Evolutionary conservation across 2,113 vertebrate genomes (phyloP).

Genomic region (Suncus etruscus): DNA sequence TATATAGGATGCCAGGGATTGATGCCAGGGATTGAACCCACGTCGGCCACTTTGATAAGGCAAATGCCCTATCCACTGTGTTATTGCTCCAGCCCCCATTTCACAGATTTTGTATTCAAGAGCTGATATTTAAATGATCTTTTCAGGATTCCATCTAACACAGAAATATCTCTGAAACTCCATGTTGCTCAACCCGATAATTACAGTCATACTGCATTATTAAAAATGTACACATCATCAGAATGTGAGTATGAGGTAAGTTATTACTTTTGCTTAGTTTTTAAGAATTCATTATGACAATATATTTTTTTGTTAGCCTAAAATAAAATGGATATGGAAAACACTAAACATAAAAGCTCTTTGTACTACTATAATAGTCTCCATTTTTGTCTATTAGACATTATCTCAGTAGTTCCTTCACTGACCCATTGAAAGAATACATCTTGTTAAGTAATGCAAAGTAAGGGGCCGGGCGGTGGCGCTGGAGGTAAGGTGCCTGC

Average conservation of each 20-base stretch:
- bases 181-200: constrained; percentile 92
- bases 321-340: neutral
- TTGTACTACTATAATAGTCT: constrained; percentile 18
- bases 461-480: neutral
- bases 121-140: constrained; percentile 47
- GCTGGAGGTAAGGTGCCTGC: too few relatives aligned
- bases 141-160: constrained; percentile 87
- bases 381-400: neutral
- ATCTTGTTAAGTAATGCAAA: neutral
- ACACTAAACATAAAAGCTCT: neutral
- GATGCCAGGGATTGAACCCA: too few relatives aligned
- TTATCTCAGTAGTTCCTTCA: neutral
- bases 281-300: constrained; percentile 26
- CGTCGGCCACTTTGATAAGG: too few relatives aligned
- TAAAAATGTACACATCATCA: constrained; percentile 94
- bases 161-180: constrained; percentile 94
- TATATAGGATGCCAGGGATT: too few relatives aligned
- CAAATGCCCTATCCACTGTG: too few relatives aligned
- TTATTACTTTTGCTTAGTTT: constrained; percentile 24
- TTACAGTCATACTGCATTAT: constrained; percentile 86
- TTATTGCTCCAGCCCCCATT: too few relatives aligned
- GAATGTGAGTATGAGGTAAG: constrained; percentile 97
- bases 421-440: neutral
- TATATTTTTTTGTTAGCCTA: constrained; percentile 25
- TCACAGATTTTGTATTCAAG: constrained; percentile 13